A percentile compares a stretch with the other conserved stretches of the same genome.
Conservation (phyloP, 2,888 invertebrate species). For the Beris morrisii region DNA sequence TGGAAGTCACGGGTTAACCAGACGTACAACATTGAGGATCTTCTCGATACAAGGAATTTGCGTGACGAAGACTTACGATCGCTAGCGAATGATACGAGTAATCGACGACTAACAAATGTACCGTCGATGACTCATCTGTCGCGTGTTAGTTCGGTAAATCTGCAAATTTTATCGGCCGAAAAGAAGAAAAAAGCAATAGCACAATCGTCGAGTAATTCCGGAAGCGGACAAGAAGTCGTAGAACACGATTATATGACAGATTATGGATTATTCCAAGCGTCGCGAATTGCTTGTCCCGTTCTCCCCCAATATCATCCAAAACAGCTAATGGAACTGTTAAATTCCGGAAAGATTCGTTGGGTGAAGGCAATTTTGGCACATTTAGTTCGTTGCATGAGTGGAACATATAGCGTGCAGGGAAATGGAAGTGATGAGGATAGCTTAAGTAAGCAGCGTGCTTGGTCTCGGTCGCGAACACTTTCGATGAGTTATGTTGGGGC, state of each 20-base stretch:
- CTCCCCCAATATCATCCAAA: conserved; percentile 99
- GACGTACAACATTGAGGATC: conserved; percentile 65
- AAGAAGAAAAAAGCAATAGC: conserved; percentile 64
- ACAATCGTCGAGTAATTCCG: conserved; percentile 50
- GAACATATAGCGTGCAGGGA: conserved; percentile 60
- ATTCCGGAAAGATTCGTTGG: conserved; percentile 96
- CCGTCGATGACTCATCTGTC: conserved; percentile 81
- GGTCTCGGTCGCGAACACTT: conserved; percentile 86
- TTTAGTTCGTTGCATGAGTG: conserved; percentile 80
- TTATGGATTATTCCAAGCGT: conserved; percentile 95
- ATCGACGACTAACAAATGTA: conserved; percentile 69
- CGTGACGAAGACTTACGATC: conserved; percentile 69
- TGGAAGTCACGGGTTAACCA: conserved; percentile 73
- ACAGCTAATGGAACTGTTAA: conserved; percentile 95
- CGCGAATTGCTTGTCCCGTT: conserved; percentile 94
- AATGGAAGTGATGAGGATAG: conserved; percentile 63
- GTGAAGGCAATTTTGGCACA: conserved; percentile 98
- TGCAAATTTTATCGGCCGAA: conserved; percentile 75
- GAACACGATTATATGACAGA: conserved; percentile 85
- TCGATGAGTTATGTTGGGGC: conserved; percentile 84
- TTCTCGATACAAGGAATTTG: conserved; percentile 71
- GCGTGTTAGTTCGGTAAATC: conserved; percentile 80
- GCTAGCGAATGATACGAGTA: conserved; percentile 68
- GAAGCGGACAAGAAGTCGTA: conserved; percentile 53
- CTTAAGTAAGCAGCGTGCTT: conserved; percentile 67